These are phyloP conservation scores for Napeogenes inachia DNA, from an alignment of 2,888 invertebrate genomes.

Conservation along the genomic window DNA sequence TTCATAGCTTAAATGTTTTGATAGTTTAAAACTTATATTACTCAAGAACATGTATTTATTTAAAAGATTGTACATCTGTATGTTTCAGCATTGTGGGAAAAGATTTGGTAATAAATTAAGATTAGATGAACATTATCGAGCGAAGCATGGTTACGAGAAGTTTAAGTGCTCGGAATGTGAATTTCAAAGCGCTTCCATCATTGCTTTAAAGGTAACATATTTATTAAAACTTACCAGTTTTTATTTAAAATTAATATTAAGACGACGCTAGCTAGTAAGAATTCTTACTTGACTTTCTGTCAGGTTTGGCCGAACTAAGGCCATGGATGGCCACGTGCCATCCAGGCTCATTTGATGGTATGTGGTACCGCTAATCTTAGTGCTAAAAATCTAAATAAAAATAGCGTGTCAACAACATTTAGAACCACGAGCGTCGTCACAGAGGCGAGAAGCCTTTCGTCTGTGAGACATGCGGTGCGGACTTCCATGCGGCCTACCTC, in stretches of 20 bases:
- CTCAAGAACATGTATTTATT: no score
- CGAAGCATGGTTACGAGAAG: conserved; percentile 44
- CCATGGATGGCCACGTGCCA: no score
- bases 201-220: conserved; percentile 44
- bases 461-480: conserved; percentile 54
- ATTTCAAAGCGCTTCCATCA: conserved; percentile 44
- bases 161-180: conserved; percentile 48
- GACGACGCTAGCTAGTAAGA: no score
- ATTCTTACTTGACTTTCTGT: no score
- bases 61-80: not conserved
- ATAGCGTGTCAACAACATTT: not conserved
- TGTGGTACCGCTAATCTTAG: no score
- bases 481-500: conserved; percentile 57
- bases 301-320: no score
- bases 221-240: not conserved
- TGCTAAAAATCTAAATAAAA: not conserved
- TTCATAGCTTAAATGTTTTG: no score
- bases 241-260: no score
- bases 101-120: conserved; percentile 52
- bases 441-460: conserved; percentile 56
- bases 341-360: no score
- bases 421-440: conserved; percentile 60
- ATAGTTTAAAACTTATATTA: no score
- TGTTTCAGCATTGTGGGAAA: conserved; percentile 52
- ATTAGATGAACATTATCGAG: conserved; percentile 45